Conservation (phyloP, 2,888 invertebrate species). For the Charanyca ferruginea region DNA sequence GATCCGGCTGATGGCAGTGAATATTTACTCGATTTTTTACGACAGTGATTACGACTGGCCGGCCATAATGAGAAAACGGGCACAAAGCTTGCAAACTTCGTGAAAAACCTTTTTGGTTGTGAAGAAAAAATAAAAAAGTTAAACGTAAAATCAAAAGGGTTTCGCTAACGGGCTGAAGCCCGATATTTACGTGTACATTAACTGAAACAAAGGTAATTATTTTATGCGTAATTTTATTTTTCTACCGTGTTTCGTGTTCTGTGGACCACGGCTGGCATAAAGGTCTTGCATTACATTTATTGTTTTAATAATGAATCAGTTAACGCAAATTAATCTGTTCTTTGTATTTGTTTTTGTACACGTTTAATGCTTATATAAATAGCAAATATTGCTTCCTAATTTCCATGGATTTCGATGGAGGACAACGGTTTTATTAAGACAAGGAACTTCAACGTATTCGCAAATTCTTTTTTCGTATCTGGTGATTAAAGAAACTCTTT, state of each 20-base stretch:
- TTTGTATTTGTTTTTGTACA: constrained; percentile 52
- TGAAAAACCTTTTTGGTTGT: constrained; percentile 49
- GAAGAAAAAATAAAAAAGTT: constrained; percentile 39
- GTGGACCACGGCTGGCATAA: constrained; percentile 35
- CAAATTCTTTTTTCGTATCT: background rate
- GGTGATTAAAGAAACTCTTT: background rate
- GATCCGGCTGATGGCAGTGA: constrained; percentile 57
- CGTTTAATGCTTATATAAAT: constrained; percentile 15
- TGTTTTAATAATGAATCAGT: constrained; percentile 62
- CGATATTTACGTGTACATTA: constrained; percentile 57
- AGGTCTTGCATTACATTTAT: constrained; percentile 52
- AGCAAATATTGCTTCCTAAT: constrained; percentile 24
- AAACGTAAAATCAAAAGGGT: constrained; percentile 46
- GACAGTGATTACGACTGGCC: constrained; percentile 50
- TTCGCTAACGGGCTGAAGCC: constrained; percentile 39
- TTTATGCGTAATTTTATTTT: constrained; percentile 54
- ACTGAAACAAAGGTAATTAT: constrained; percentile 54
- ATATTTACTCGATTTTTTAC: constrained; percentile 68
- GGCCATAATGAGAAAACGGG: constrained; percentile 56
- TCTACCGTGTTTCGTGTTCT: constrained; percentile 41
- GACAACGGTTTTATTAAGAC: background rate
- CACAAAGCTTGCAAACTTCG: constrained; percentile 51
- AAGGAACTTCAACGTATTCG: background rate
- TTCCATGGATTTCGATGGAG: constrained; percentile 2
- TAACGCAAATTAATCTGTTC: constrained; percentile 50